Conservation (phyloP, 2,113 vertebrate species). For the Pogonocichla stellata region DNA sequence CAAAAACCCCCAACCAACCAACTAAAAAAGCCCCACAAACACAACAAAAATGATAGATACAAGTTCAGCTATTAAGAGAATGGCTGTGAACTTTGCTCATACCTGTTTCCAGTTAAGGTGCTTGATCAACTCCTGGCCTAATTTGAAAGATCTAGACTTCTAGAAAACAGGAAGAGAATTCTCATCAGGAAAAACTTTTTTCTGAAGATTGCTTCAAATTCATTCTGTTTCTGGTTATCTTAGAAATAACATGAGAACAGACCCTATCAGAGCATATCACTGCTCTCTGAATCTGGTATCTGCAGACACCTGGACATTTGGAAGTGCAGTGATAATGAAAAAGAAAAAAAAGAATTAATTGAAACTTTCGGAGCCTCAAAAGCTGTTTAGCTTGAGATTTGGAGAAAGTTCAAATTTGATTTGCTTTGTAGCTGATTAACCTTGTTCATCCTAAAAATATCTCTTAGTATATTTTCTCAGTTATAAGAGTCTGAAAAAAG, state of each 20-base stretch:
- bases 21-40: neutral
- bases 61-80: neutral
- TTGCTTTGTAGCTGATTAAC: neutral
- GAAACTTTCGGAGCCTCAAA: neutral
- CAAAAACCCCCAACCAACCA: neutral
- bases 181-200: neutral
- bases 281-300: neutral
- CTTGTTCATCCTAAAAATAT: neutral
- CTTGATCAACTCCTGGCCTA: neutral
- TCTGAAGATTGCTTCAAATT: neutral
- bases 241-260: neutral
- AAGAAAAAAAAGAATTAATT: neutral
- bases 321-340: neutral
- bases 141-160: neutral
- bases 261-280: neutral
- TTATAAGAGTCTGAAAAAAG: neutral
- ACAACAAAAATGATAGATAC: neutral
- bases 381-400: neutral
- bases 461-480: neutral
- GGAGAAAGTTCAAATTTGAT: neutral
- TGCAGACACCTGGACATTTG: neutral
- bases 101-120: neutral
- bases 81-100: neutral
- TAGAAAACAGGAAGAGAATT: neutral
- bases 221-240: neutral